Evolutionary conservation across 2,113 vertebrate species (phyloP).

Genomic region (Podarcis raffonei): DNA sequence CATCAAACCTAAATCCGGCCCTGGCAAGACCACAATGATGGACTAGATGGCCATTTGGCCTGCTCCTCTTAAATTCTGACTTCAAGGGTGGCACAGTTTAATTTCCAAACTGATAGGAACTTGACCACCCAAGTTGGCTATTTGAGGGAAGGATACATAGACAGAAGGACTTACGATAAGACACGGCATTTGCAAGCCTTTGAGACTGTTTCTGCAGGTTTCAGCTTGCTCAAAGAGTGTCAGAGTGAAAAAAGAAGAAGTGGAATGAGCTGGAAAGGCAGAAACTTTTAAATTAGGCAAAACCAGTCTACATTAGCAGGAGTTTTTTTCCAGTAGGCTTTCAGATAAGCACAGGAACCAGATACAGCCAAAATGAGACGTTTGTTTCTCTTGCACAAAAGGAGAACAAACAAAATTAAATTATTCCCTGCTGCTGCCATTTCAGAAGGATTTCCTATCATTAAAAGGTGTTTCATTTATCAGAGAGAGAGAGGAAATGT

Average conservation of each 20-base stretch:
- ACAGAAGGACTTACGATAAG: background rate
- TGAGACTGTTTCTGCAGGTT: background rate
- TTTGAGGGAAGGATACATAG: background rate
- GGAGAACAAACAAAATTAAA: slow-evolving; percentile 7
- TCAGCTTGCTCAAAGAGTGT: background rate
- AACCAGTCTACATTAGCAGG: background rate
- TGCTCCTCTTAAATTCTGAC: background rate
- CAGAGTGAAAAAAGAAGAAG: background rate
- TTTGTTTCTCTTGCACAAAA: background rate
- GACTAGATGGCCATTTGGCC: background rate
- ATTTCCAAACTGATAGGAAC: background rate
- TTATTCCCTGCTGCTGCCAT: background rate
- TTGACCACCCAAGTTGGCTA: background rate
- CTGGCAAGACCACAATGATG: background rate
- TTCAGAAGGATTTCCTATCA: slow-evolving; percentile 15
- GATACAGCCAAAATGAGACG: background rate
- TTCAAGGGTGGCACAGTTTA: background rate
- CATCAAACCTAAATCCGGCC: too few relatives aligned
- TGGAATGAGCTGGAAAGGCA: background rate
- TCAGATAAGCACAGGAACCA: background rate
- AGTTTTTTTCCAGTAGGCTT: background rate
- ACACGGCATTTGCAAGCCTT: background rate
- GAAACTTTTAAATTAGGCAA: background rate
- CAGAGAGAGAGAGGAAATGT: background rate
- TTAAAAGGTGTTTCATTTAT: slow-evolving; percentile 33